Evolutionary conservation across 2,888 invertebrate genomes (phyloP), one percentile per base, ranked within the genome.

Genomic region (Brachypalpus laphriformis): DNA sequence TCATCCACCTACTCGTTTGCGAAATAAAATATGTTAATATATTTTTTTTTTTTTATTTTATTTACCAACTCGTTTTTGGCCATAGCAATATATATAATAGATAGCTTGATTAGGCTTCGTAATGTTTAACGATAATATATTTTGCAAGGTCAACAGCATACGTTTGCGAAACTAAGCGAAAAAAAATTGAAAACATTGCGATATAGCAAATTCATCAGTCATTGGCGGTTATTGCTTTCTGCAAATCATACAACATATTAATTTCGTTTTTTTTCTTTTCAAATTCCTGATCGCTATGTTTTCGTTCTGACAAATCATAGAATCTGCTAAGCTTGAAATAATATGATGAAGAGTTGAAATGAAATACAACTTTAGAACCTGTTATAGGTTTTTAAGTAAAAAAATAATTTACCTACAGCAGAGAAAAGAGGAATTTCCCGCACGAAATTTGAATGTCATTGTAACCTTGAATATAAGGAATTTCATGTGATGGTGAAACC

Each of bases 21-120:
- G 4, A 47, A 47, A 40, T 8, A 42, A 25, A 42, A 42, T 59
- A 25, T 57, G 22, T 25, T n/a, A 40, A 59, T 40, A 14, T 20
- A 34, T 14, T 25, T 34, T 18, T 45, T 45, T 49, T 20, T 49
- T 14, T 25, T 34, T 18, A 61, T 45, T 49, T 47, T 18, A 25
- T 51, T 51, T 51, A n/a, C 40, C 37, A 72, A 72, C 61, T 22
- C 18, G 49, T 59, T 71, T 72, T 51, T 61, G n/a, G 18, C 18
- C 47, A 37, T 16, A 47, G 25, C 14, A 14, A 14, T 11, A 14
- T 57, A 71, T n/a, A 34, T 14, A 34, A 14, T 57, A 71, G 18
- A 34, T 14, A 34, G 45, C 18, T 9, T 11, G 20, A 22, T n/a
- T 45, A 57, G 56, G 16, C 59, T 49, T 49, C 49, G 34, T 18